Base-by-base conservation (phyloP, 2,113 vertebrate genomes). In the Colinus virginianus region DNA sequence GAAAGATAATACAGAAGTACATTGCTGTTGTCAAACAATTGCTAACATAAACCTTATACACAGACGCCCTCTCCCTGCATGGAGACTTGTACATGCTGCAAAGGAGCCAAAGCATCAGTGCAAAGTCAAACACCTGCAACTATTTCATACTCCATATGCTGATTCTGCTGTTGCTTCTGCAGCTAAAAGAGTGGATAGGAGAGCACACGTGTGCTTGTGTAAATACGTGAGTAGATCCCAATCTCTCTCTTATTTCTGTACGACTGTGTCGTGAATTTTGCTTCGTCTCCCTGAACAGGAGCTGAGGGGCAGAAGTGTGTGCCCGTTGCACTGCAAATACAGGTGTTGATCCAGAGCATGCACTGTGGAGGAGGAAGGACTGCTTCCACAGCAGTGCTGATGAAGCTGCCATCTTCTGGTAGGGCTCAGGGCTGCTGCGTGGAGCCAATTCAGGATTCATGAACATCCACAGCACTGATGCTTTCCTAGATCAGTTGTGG, bases 171-270 rank as follows among this genome's bases (percentile, higher is more conserved):
- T 19, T 74, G 68, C 93, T 80, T 53, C 8, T 8, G 0, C 18
- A 25, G 14, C 63, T 2, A 19, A 23, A n/a, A 23, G 28, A 48
- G 56, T 0, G 30, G 75, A 68, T 17, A 2, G 7, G 68, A 42
- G 49, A 20, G 43, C 11, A 36, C 45, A 5, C 0, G 4, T 3
- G 2, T 12, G n/a, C 14, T 11, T 5, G 36, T 84, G 85, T 10
- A 13, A 55, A n/a, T 7, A 3, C 4, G 0, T 8, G 9, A 30
- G 4, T 6, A 56, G 69, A 9, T n/a, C 3, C n/a, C 64, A 11
- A 2, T 14, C 43, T 11, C 61, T 32, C 12, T 14, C 34, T 45
- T 22, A 0, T 11, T 28, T 10, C 83, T 43, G 0, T 2, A 12
- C 67, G 51, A 18, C 55, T 25, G 28, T 12, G 70, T 38, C 17